Evolutionary conservation across 2,797 vertebrate species (phyloP).

Genomic region (Lagodon rhomboides): DNA sequence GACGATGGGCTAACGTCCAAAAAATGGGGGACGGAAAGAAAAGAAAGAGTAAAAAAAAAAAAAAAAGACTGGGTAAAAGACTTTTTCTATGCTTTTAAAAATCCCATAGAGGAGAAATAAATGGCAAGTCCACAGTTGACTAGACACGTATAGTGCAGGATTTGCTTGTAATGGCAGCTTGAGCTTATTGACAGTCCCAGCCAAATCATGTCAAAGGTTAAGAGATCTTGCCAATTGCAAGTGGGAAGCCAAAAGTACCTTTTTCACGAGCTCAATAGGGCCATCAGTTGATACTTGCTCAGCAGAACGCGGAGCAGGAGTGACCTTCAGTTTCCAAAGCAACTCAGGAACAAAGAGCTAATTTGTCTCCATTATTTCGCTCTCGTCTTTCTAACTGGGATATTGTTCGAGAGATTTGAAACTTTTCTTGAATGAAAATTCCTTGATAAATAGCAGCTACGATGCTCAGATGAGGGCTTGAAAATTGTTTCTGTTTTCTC

Average conservation of each 20-base stretch:
- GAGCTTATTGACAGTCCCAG: slow-evolving; percentile 79
- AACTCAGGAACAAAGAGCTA: slow-evolving; percentile 66
- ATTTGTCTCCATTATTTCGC: slow-evolving; percentile 71
- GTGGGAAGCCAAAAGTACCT: slow-evolving; percentile 76
- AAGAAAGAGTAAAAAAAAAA: slow-evolving; percentile 80
- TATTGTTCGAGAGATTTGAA: slow-evolving; percentile 43
- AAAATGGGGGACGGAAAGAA: slow-evolving; percentile 78
- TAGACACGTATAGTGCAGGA: slow-evolving; percentile 80
- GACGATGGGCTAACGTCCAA: slow-evolving; percentile 84
- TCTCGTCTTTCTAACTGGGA: slow-evolving; percentile 35
- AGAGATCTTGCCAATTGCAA: slow-evolving; percentile 80
- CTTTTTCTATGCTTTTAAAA: slow-evolving; percentile 82
- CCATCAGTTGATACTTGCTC: slow-evolving; percentile 77
- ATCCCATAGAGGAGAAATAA: slow-evolving; percentile 85
- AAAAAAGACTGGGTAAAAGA: slow-evolving; percentile 73
- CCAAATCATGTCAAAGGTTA: slow-evolving; percentile 88
- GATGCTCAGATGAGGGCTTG: too few species aligned
- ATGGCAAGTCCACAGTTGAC: slow-evolving; percentile 87
- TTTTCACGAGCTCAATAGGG: slow-evolving; percentile 79
- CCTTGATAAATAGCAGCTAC: too few species aligned
- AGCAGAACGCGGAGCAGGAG: slow-evolving; percentile 64
- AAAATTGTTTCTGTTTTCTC: too few species aligned
- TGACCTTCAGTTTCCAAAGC: slow-evolving; percentile 66
- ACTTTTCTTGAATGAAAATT: slow-evolving; percentile 16
- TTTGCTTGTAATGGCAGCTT: slow-evolving; percentile 84